These are phyloP conservation scores for Galemys pyrenaicus DNA, from an alignment of 2,113 vertebrate genomes.

Conservation along the genomic window DNA sequence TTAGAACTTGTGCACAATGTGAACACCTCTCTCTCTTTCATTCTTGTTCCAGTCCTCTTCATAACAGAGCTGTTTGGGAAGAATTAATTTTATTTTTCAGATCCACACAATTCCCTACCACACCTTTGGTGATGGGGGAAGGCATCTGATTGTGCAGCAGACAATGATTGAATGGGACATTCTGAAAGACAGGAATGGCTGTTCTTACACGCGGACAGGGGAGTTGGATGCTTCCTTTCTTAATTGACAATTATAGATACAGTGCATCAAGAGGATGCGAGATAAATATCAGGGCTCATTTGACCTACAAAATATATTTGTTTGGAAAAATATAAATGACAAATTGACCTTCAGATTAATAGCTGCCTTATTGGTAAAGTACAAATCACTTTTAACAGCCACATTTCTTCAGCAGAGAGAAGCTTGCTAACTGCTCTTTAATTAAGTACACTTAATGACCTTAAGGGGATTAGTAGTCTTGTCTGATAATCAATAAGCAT, in stretches of 20 bases:
- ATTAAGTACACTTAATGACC: constrained; percentile 99
- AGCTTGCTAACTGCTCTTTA: constrained; percentile 96
- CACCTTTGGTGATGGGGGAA: background rate
- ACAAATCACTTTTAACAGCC: constrained; percentile 89
- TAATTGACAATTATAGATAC: background rate
- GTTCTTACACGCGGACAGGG: background rate
- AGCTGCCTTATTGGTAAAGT: constrained; percentile 83
- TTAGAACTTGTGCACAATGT: background rate
- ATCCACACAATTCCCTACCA: background rate
- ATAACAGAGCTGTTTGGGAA: background rate
- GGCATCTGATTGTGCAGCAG: background rate
- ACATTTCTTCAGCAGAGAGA: constrained; percentile 88
- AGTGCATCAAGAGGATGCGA: background rate
- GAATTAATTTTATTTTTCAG: background rate
- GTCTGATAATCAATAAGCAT: constrained; percentile 98
- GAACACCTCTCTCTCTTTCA: background rate
- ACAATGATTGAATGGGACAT: background rate
- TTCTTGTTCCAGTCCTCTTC: background rate
- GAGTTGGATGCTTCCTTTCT: background rate
- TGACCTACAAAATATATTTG: constrained; percentile 80
- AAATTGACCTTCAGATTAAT: constrained; percentile 88
- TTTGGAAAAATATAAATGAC: constrained; percentile 88
- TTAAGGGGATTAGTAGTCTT: constrained; percentile 97
- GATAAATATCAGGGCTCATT: constrained; percentile 42
- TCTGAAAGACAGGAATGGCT: background rate